Base-by-base conservation (phyloP, 1,140 invertebrate genomes). In the Drosophila parvula region DNA sequence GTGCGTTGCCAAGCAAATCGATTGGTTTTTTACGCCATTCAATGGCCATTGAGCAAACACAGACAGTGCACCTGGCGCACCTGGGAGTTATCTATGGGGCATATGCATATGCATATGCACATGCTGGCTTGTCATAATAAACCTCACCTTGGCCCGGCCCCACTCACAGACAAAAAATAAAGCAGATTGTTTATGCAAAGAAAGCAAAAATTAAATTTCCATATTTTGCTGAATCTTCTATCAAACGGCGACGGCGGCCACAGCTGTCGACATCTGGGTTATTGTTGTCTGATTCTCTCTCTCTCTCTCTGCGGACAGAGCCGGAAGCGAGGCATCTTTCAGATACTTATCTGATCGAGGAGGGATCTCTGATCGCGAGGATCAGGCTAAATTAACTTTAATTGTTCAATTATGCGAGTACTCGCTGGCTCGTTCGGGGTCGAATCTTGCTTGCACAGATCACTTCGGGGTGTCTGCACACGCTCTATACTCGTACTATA, bases 1-100 rank as follows among this genome's bases (percentile, higher is more conserved):
- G 81, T 74, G 71, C 65, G 74, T 83, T 84, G 78, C 80, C 80
- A 89, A 78, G 84, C 60, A 78, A 89, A 89, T 89, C 84, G 70
- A 88, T 84, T 79, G 74, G 70, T 78, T 84, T 44, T 64, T 67
- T 36, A 57, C 38, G 53, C 32, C 65, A 58, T 12, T 50, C 28
- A 53, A 56, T 60, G 65, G 36, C 51, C 51, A 50, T 43, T 71
- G 67, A 71, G 67, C 47, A 73, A 73, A 71, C 69, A 73, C 43
- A 71, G 55, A 63, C 63, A 65, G n/a, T 78, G 74, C 81, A 85
- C 60, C 81, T 85, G 81, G 73, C 71, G 27, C 73, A 69, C 61
- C 56, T 48, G 59, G 16, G 9, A 34, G 45, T 10, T 30, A 65
- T 47, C 30, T 45, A 28, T 28, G 55, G 36, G n/a, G 41, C 10